Evolutionary conservation across 2,797 vertebrate species (phyloP), one percentile per base, ranked within the genome.

Genomic region (Meda fulgida): DNA sequence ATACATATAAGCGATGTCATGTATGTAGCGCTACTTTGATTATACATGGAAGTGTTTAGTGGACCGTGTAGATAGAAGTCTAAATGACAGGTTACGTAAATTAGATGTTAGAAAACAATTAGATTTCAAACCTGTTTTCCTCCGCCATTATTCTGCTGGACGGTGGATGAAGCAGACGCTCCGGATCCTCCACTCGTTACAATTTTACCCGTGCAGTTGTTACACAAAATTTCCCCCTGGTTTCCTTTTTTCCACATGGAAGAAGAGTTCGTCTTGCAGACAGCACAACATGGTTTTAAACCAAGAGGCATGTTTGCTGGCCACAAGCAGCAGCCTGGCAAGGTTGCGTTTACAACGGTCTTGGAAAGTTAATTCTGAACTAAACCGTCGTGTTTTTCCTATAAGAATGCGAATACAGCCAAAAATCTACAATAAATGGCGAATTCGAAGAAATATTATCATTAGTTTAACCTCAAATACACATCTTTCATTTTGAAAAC

Each of bases 241-340:
- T 91, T 95, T 38, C 97, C 96, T 58, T 99, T 99, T 94, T 97
- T 98, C 98, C 98, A 99, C 98, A 99, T 99, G 29, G 98, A 98
- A 1, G 98, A 99, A 2, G 97, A 97, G 78, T 94, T 98, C 82
- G 96, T 98, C 92, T 97, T 98, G 93, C 98, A 99, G 34, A 96
- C 93, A 60, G 96, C 95, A 92, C 98, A 99, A 31, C 97, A 97
- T 79, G 98, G 98, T 89, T 99, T 99, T 90, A 99, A 90, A 60
- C 98, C 98, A 87, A 99, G 94, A 86, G 98, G 98, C 98, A 99
- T 99, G 78, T 71, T 88, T 70, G 38, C 69, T 79, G 38, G 8
- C 43, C 78, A 31, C 66, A 58, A 63, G 13, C 19, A 36, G 48
- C 16, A 43, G 55, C 29, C 19, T 40, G 7, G 1, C 23, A 26